Evolutionary conservation across 2,888 invertebrate species (phyloP).

Genomic region (Sympetrum striolatum): DNA sequence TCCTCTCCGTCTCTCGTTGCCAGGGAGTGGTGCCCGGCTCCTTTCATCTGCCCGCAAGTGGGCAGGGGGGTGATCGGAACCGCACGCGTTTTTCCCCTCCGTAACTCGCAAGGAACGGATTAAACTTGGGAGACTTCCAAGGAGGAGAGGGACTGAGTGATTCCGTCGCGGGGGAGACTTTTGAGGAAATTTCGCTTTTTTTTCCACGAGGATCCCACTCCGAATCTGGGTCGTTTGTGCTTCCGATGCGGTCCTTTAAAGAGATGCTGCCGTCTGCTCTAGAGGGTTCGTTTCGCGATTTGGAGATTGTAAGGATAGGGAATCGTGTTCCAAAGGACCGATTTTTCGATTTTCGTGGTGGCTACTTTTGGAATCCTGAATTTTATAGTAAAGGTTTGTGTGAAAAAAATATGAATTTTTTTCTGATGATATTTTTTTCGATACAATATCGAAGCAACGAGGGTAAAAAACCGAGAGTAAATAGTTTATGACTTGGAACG

Average conservation of each 20-base stretch:
- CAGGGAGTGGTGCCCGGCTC: constrained; percentile 21
- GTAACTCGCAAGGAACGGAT: neutral
- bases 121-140: neutral
- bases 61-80: neutral
- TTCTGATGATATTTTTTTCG: too few species aligned
- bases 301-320: too few species aligned
- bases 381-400: too few species aligned
- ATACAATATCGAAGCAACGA: too few species aligned
- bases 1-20: neutral
- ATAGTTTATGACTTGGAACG: too few species aligned
- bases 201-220: neutral
- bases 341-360: too few species aligned
- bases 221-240: neutral
- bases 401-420: too few species aligned
- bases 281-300: too few species aligned
- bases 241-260: neutral
- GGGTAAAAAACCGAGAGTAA: too few species aligned
- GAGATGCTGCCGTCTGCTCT: neutral
- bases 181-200: neutral
- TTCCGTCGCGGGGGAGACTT: neutral
- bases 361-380: too few species aligned
- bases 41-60: constrained; percentile 32
- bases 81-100: neutral
- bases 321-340: too few species aligned
- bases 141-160: neutral